Conservation (phyloP, 2,797 vertebrate genomes). For the Psittacula derbiana region DNA sequence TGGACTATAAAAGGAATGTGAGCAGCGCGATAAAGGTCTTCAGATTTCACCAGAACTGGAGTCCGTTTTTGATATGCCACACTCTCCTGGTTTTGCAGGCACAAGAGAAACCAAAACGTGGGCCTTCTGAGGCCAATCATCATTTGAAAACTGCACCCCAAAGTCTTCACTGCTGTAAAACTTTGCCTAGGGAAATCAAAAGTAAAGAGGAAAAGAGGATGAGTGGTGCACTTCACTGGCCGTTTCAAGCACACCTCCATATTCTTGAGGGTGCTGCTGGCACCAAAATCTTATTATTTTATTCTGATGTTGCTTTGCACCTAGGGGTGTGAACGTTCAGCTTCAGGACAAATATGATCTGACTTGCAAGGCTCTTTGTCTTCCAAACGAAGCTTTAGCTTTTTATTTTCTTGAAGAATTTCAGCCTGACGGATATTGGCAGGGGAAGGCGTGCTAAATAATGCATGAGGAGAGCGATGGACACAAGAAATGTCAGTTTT, state of each 20-base stretch:
- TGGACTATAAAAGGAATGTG: too few species aligned
- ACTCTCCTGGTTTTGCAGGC: neutral
- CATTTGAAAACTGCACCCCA: neutral
- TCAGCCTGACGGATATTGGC: constrained; percentile 22
- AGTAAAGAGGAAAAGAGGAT: neutral
- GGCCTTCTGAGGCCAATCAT: neutral
- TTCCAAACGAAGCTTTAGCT: neutral
- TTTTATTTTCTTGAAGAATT: constrained; percentile 4
- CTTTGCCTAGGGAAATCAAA: neutral
- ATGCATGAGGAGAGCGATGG: constrained; percentile 46
- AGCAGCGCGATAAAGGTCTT: too few species aligned
- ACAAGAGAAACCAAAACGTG: neutral
- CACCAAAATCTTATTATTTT: neutral
- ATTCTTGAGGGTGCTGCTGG: neutral
- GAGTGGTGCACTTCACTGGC: neutral
- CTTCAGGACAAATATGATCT: neutral
- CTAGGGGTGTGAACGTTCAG: neutral
- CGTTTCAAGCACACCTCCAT: neutral
- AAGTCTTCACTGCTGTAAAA: neutral
- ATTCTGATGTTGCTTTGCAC: neutral
- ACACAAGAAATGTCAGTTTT: constrained; percentile 34
- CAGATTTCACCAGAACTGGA: too few species aligned
- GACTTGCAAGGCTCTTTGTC: neutral
- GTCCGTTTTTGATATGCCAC: too few species aligned
- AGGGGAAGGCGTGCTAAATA: constrained; percentile 24